Evolutionary conservation across 30 jellyfish, hydroid and myxozoan species (phyloP), one percentile per base, ranked within the genome.

Genomic region (Chrysaora quinquecirrha): DNA sequence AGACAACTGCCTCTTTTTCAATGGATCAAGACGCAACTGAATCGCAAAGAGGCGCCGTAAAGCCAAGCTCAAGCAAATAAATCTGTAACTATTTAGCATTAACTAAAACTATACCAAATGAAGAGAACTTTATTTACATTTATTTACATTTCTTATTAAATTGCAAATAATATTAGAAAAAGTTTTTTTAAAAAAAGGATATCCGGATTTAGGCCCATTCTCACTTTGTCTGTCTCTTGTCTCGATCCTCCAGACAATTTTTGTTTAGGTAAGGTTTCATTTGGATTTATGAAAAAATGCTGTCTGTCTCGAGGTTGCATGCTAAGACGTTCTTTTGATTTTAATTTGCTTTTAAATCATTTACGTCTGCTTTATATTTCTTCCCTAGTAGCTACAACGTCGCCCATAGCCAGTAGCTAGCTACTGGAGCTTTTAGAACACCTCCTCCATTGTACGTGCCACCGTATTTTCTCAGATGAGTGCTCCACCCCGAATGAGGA

Each of bases 181-280:
- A 82, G 32, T 71, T 71, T 61, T 35, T 12, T 38, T 38, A 38
- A 60, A 7, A 27, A 30, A 23, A 82, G 92, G 92, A 82, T 82
- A 31, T 82, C 92, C 92, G 92, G 92, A 35, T 82, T 82, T 25
- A 47, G 66, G 84, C 92, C 85, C 19, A 82, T 46, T 69, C 24
- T 38, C 30, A 22, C 34, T 38, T 65, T 34, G 78, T 52, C 85
- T 74, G 47, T 74, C 38, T 82, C 80, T 16, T 52, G 68, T 52
- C 68, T 12, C 68, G 2, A 20, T 19, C 4, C 27, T 52, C 68
- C 11, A 9, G 68, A 52, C 68, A 52, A 25, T 12, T 52, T 52
- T 52, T 52, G 68, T 52, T 14, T 38, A 25, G 27, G 12, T 16
- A n/a, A n/a, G 29, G 25, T 19, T 25, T 52, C 25, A 52, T 52